These are phyloP conservation scores for Amblyteles armatorius DNA, from an alignment of 2,888 invertebrate species.

Conservation along the genomic window DNA sequence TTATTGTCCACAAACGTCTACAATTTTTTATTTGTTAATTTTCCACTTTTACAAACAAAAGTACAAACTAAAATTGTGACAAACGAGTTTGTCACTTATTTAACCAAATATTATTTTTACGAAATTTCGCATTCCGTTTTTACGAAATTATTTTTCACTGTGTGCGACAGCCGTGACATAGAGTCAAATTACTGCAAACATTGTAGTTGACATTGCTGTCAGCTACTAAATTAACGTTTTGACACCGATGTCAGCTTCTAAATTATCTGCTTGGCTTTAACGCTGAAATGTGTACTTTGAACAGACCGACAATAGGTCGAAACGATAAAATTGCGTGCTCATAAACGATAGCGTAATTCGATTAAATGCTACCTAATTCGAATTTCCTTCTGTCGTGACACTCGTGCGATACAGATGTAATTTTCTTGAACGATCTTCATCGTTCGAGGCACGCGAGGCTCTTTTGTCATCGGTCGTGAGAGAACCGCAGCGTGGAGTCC, in stretches of 20 bases:
- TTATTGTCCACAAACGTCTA: no score
- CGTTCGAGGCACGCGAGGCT: slow-evolving; percentile 29
- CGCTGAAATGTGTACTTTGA: neutral
- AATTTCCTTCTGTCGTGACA: slow-evolving; percentile 19
- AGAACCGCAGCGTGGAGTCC: slow-evolving; percentile 15
- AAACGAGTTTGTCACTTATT: no score
- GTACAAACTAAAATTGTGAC: no score
- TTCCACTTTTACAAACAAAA: no score
- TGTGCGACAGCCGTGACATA: neutral
- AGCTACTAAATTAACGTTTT: neutral
- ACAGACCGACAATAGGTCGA: neutral
- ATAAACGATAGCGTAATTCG: neutral
- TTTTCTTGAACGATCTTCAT: slow-evolving; percentile 19
- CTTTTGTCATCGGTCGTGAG: slow-evolving; percentile 19
- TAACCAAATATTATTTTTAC: no score
- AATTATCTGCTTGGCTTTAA: neutral
- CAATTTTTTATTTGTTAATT: no score
- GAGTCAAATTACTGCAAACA: neutral
- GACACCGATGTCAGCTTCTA: neutral
- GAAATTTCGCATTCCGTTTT: no score
- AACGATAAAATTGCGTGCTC: neutral
- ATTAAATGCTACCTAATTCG: slow-evolving; percentile 4
- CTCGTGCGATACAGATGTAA: neutral
- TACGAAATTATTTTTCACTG: no score
- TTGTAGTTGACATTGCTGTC: neutral